Percentiles rank a stretch among this genome's conserved stretches.
These are phyloP conservation scores for Pachycephala philippinensis DNA, from an alignment of 2,113 vertebrate genomes.

Conservation along the genomic window DNA sequence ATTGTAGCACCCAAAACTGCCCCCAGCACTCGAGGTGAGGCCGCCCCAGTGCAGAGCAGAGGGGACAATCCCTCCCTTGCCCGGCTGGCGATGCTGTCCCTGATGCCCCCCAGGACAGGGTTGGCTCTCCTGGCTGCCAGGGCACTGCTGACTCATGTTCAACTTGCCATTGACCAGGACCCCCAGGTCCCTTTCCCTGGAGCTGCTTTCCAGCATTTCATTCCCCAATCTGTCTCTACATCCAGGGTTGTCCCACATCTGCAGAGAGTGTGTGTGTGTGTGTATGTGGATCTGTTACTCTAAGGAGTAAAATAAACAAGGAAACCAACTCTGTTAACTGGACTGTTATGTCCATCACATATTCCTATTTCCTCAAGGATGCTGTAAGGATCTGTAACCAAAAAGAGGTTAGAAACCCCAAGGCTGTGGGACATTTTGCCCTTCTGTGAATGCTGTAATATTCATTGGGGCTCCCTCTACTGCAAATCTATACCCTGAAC, in stretches of 20 bases:
- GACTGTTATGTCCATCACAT: neutral
- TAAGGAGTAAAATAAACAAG: neutral
- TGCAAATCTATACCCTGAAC: neutral
- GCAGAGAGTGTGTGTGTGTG: neutral
- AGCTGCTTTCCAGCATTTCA: neutral
- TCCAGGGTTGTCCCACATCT: neutral
- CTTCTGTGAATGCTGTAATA: neutral
- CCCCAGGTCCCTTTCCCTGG: neutral
- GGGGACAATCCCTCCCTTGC: neutral
- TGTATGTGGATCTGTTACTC: neutral
- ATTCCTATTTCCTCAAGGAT: neutral
- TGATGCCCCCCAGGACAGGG: neutral
- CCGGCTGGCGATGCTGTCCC: fast-evolving
- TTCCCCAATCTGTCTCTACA: neutral
- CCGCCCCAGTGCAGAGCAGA: neutral
- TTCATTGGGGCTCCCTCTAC: neutral
- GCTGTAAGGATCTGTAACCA: neutral
- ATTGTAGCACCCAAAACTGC: too few relatives aligned
- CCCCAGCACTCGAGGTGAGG: neutral
- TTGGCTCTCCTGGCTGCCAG: neutral
- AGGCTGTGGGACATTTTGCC: neutral
- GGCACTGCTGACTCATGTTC: neutral
- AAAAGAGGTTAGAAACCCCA: neutral
- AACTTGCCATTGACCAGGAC: neutral
- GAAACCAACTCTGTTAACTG: neutral